These are phyloP conservation scores for Centroberyx gerrardi DNA, from an alignment of 2,797 vertebrate species.

Conservation along the genomic window DNA sequence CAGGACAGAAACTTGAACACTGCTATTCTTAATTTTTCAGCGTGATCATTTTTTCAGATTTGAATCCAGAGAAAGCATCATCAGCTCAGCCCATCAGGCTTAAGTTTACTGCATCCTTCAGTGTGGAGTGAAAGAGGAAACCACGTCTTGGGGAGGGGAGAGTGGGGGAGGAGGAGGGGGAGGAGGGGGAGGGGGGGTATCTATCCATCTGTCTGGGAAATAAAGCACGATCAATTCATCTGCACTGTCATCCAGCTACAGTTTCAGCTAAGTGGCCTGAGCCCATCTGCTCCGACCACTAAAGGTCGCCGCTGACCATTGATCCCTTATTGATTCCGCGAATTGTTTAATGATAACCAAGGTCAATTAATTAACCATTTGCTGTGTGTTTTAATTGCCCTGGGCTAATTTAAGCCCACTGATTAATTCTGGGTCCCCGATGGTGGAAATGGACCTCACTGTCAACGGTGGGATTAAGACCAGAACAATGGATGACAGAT, in stretches of 20 bases:
- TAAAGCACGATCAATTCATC: constrained; percentile 67
- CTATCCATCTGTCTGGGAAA: constrained; percentile 79
- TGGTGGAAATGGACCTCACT: constrained; percentile 67
- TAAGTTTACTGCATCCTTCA: constrained; percentile 49
- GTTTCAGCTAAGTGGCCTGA: constrained; percentile 74
- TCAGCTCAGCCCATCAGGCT: neutral
- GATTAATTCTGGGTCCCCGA: constrained; percentile 71
- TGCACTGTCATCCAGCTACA: constrained; percentile 65
- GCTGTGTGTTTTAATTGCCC: constrained; percentile 78
- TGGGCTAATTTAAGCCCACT: constrained; percentile 78
- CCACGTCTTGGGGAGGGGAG: constrained; percentile 20
- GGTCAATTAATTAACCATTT: constrained; percentile 83
- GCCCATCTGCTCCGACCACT: constrained; percentile 78
- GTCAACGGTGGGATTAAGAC: constrained; percentile 74
- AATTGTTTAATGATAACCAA: constrained; percentile 82
- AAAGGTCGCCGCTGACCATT: constrained; percentile 78
- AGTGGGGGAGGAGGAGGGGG: constrained; percentile 17
- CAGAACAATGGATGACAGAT: constrained; percentile 81
- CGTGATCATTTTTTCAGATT: neutral
- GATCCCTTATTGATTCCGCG: constrained; percentile 78
- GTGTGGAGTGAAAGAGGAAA: constrained; percentile 57
- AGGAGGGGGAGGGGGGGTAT: constrained; percentile 25
- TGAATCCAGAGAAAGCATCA: constrained; percentile 24
- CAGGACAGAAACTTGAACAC: no score
- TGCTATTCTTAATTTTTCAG: no score